phyloP scores from a whole-genome alignment of 2,888 invertebrate species.

The Labia minor region DNA sequence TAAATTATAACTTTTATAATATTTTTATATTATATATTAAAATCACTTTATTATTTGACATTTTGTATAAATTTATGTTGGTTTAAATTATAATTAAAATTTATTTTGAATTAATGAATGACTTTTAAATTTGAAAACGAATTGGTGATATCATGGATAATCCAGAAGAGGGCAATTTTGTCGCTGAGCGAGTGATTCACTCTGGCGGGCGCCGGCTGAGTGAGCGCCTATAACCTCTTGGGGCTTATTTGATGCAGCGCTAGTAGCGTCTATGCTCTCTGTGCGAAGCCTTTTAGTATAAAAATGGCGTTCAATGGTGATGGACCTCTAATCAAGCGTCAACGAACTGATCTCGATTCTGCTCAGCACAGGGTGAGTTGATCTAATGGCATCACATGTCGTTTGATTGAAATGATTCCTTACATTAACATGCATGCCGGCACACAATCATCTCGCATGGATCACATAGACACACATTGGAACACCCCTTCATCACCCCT shows the following conservation, averaged over 20 bases:
- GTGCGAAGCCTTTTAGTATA: constrained; percentile 42
- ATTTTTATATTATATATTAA: too few relatives aligned
- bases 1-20: too few relatives aligned
- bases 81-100: neutral
- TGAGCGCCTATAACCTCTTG: neutral
- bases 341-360: constrained; percentile 38
- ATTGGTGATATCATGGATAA: neutral
- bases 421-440: too few relatives aligned
- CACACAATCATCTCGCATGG: too few relatives aligned
- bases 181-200: neutral
- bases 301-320: constrained; percentile 62
- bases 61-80: too few relatives aligned
- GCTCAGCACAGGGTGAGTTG: constrained; percentile 39
- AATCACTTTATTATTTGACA: too few relatives aligned
- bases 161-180: neutral
- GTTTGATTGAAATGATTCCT: too few relatives aligned
- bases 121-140: neutral
- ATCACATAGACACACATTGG: too few relatives aligned
- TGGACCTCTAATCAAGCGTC: constrained; percentile 43
- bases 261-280: neutral
- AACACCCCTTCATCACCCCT: too few relatives aligned
- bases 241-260: neutral
- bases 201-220: neutral
- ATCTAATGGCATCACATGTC: neutral
- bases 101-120: neutral